phyloP scores from a whole-genome alignment of 2,888 invertebrate species.

The Subacronicta megacephala region DNA sequence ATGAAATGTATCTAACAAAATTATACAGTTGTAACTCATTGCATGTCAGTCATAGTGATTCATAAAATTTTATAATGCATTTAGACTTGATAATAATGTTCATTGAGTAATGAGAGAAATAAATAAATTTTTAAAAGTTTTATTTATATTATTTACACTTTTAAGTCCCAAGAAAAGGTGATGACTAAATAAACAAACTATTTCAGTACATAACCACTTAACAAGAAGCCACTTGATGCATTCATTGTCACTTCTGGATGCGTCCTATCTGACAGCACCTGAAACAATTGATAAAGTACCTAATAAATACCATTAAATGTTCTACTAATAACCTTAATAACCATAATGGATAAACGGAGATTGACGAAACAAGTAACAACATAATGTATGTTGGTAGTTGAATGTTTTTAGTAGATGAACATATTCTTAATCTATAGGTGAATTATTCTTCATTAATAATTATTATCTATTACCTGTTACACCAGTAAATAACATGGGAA shows the following conservation, averaged over 20 bases:
- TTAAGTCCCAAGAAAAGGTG: slow-evolving; percentile 1
- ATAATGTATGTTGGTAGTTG: no score
- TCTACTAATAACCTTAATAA: no score
- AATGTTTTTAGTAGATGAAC: no score
- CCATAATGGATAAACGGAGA: no score
- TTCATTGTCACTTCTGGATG: slow-evolving; percentile 98
- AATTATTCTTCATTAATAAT: no score
- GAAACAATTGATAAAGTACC: slow-evolving; percentile 45
- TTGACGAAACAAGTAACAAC: no score
- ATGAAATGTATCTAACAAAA: slow-evolving; percentile 45
- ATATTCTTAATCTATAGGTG: no score
- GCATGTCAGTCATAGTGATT: slow-evolving; percentile 69
- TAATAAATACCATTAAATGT: no score
- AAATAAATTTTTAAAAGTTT: slow-evolving; percentile 72
- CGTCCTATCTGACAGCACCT: slow-evolving; percentile 94
- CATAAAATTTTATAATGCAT: slow-evolving; percentile 77
- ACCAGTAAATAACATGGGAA: no score
- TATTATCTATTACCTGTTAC: no score
- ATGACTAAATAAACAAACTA: slow-evolving; percentile 55
- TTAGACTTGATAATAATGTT: slow-evolving; percentile 77
- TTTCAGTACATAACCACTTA: slow-evolving; percentile 92
- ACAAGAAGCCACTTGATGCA: slow-evolving; percentile 95
- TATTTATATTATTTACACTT: slow-evolving; percentile 52
- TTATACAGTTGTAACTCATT: slow-evolving; percentile 61
- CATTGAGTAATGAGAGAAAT: slow-evolving; percentile 77